Percentiles rank a stretch among this genome's conserved stretches.
Conservation (phyloP, 2,113 vertebrate species). For the Cephalopholis sonnerati region DNA sequence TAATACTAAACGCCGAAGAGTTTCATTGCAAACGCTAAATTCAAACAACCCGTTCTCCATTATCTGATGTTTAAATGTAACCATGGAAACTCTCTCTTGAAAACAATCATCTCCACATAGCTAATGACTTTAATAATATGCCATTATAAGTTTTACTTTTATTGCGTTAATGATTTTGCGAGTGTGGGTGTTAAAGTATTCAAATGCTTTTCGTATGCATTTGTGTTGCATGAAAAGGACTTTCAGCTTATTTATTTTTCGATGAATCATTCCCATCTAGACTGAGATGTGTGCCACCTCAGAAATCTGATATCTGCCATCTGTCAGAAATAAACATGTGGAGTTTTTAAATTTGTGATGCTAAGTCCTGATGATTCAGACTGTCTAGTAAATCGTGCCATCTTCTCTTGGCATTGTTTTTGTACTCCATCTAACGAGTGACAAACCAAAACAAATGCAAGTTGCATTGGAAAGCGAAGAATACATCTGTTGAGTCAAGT, state of each 20-base stretch:
- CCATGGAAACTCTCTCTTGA: neutral
- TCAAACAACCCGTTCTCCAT: neutral
- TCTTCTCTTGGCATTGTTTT: neutral
- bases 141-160: neutral
- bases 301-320: conserved; percentile 2
- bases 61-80: neutral
- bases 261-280: neutral
- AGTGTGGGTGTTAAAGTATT: conserved; percentile 10
- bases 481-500: too few relatives aligned
- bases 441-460: neutral
- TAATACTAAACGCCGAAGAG: neutral
- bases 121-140: neutral
- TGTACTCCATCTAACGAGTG: neutral
- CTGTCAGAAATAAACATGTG: conserved; percentile 5
- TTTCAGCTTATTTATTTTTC: conserved; percentile 7
- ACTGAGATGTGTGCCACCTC: neutral
- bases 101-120: neutral
- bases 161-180: neutral
- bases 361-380: neutral
- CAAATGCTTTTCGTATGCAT: neutral
- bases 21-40: neutral
- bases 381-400: neutral
- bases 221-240: neutral
- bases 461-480: too few relatives aligned
- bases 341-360: neutral